Percentiles rank a stretch among this genome's conserved stretches.
These are phyloP conservation scores for Bombylius major DNA, from an alignment of 2,888 invertebrate genomes.

Conservation along the genomic window DNA sequence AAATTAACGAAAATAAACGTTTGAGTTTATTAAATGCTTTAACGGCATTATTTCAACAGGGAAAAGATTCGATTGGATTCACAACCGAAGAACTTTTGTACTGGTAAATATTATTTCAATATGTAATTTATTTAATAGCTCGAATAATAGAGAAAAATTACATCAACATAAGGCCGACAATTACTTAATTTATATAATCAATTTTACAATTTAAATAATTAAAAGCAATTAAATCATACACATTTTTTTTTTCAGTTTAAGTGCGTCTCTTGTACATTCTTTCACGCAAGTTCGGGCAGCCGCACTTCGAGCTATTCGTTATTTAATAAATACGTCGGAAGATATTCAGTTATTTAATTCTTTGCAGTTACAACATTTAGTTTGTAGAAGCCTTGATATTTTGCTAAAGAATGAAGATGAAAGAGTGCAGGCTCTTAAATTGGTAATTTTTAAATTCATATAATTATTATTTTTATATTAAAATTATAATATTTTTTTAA, in stretches of 20 bases:
- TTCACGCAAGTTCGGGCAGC: conserved; percentile 83
- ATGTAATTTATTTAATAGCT: conserved; percentile 1
- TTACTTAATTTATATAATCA: neutral
- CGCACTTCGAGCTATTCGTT: conserved; percentile 73
- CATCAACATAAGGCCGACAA: neutral
- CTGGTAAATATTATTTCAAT: conserved; percentile 45
- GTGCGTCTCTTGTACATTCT: conserved; percentile 72
- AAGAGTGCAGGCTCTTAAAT: conserved; percentile 78
- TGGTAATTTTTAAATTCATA: conserved; percentile 39
- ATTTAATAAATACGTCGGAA: conserved; percentile 63
- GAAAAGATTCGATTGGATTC: conserved; percentile 45
- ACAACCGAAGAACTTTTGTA: conserved; percentile 67
- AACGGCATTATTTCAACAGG: conserved; percentile 51
- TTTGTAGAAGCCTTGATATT: conserved; percentile 77
- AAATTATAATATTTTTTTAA: conserved; percentile 6
- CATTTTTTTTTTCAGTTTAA: conserved; percentile 49
- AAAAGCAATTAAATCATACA: too few relatives aligned
- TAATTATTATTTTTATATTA: neutral
- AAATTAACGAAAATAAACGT: conserved; percentile 60
- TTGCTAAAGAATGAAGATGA: conserved; percentile 85
- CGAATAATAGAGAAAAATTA: too few relatives aligned
- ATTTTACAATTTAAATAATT: neutral
- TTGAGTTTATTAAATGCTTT: conserved; percentile 80
- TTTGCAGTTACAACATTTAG: conserved; percentile 70
- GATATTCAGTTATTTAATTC: conserved; percentile 69